Conservation (phyloP, 2,888 invertebrate species). For the Serripes groenlandicus region DNA sequence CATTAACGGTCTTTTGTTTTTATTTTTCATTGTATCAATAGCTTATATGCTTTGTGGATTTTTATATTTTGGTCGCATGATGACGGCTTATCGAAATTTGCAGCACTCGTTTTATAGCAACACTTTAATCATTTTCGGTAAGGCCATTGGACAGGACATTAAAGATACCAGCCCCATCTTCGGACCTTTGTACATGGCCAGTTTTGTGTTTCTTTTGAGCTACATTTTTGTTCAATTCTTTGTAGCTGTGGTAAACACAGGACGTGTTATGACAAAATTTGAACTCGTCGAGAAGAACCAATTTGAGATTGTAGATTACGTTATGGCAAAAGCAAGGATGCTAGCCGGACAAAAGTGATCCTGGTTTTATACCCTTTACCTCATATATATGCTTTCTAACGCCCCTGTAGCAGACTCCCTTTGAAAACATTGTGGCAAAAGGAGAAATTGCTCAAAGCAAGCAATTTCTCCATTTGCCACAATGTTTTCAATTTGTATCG, state of each 20-base stretch:
- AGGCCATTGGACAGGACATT: constrained; percentile 62
- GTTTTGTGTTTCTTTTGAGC: constrained; percentile 61
- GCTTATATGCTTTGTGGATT: constrained; percentile 66
- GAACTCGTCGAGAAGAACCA: constrained; percentile 58
- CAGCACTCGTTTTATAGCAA: constrained; percentile 44
- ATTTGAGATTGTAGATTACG: constrained; percentile 67
- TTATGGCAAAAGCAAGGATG: constrained; percentile 67
- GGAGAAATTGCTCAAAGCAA: too few species aligned
- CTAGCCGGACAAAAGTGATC: not conserved
- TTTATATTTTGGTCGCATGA: constrained; percentile 63
- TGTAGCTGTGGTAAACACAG: constrained; percentile 69
- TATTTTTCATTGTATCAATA: constrained; percentile 51
- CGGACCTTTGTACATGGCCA: constrained; percentile 70
- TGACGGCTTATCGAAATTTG: constrained; percentile 59
- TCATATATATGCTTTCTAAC: too few species aligned
- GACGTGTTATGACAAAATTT: constrained; percentile 53
- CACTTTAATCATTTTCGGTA: constrained; percentile 68
- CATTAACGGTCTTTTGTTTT: constrained; percentile 59
- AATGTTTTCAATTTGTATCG: too few species aligned
- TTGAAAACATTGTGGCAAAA: too few species aligned
- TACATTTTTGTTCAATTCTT: constrained; percentile 69
- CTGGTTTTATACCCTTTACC: not conserved
- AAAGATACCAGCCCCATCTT: constrained; percentile 51
- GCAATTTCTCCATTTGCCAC: too few species aligned
- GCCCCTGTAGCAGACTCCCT: too few species aligned